phyloP scores from a whole-genome alignment of 2,888 invertebrate genomes.

The Dexiosoma caninum region DNA sequence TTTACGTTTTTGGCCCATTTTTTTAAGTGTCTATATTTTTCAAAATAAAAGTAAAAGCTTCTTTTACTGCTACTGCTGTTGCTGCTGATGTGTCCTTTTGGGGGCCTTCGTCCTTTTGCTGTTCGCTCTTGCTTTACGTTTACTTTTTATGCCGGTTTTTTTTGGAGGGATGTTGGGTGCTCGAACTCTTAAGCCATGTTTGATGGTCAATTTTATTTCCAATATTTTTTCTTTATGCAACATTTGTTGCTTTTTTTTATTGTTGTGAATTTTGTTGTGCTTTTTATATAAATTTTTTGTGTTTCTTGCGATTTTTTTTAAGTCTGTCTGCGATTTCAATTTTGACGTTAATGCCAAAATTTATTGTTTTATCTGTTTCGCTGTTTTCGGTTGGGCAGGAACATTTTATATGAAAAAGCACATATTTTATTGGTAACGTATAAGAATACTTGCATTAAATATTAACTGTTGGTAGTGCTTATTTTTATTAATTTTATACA shows the following conservation, averaged over 20 bases:
- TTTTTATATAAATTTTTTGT: slow-evolving; percentile 1
- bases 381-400: background rate
- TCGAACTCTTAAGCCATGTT: slow-evolving; percentile 53
- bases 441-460: background rate
- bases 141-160: slow-evolving; percentile 46
- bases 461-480: background rate
- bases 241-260: slow-evolving; percentile 37
- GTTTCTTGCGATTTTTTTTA: slow-evolving; percentile 13
- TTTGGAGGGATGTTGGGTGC: slow-evolving; percentile 20
- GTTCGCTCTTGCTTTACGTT: slow-evolving; percentile 16
- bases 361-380: slow-evolving; percentile 63
- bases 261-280: slow-evolving; percentile 43
- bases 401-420: slow-evolving; percentile 22
- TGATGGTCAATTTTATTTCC: slow-evolving; percentile 55
- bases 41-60: slow-evolving; percentile 63
- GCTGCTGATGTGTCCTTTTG: slow-evolving; percentile 6
- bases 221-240: slow-evolving; percentile 25
- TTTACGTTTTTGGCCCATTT: slow-evolving; percentile 56
- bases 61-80: background rate
- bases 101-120: slow-evolving; percentile 6
- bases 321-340: slow-evolving; percentile 58
- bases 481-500: background rate
- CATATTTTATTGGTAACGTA: slow-evolving; percentile 25
- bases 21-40: slow-evolving; percentile 41
- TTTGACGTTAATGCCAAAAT: slow-evolving; percentile 65